Conservation (phyloP, 2,888 invertebrate species). For the Sesia bembeciformis region DNA sequence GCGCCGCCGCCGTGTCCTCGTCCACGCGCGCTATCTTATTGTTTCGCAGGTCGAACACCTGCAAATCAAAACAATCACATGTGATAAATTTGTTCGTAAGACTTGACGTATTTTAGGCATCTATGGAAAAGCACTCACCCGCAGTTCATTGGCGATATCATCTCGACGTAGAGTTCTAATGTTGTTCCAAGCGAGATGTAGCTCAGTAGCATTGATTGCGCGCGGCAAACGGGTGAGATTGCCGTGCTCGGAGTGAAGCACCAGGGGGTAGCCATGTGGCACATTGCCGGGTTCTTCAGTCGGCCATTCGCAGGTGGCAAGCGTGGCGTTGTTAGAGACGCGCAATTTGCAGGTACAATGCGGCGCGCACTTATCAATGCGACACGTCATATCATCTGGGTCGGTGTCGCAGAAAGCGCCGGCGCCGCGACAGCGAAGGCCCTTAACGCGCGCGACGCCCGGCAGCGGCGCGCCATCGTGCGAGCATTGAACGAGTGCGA, state of each 20-base stretch:
- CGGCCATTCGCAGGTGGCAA: neutral
- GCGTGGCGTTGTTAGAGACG: neutral
- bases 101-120: too few relatives aligned
- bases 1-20: neutral
- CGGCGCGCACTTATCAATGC: conserved; percentile 3
- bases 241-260: neutral
- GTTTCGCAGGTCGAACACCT: neutral
- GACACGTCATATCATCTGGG: conserved; percentile 10
- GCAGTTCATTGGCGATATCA: neutral
- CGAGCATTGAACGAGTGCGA: conserved; percentile 14
- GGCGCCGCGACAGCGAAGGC: conserved; percentile 13
- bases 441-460: neutral
- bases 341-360: neutral
- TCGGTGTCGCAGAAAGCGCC: conserved; percentile 8
- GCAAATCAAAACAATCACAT: neutral
- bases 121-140: too few relatives aligned
- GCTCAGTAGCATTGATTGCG: neutral
- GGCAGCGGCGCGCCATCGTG: conserved; percentile 4
- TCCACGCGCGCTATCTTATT: neutral
- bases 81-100: neutral
- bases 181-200: neutral
- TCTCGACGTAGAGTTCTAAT: neutral
- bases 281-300: neutral
- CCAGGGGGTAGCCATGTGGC: neutral
- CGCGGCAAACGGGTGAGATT: neutral